Evolutionary conservation across 2,797 vertebrate species (phyloP), one percentile per base, ranked within the genome.

Genomic region (Okamejei kenojei): DNA sequence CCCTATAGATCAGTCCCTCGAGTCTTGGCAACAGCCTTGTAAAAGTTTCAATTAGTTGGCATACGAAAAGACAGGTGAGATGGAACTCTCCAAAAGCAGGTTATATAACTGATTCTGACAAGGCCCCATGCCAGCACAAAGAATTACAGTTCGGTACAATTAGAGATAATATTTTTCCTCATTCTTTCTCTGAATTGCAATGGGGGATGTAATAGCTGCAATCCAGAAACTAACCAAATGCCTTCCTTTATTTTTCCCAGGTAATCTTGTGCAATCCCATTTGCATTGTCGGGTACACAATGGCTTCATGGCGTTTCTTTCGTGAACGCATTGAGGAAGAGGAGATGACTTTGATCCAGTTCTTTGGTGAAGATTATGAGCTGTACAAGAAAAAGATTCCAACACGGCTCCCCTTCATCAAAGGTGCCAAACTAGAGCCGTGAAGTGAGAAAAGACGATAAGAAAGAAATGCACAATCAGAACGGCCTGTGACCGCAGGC

Each of bases 221-320:
- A 3, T 61, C 82, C 29, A 86, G 29, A 58, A 86, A 61, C 29
- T 54, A 61, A 11, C 54, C 29, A 82, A 35, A 21, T 76, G 32
- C 45, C 68, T 58, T 65, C 0, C 0, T 21, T 78, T 29, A 94
- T 93, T 82, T 93, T 92, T 94, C 19, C 0, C 96, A 99, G 99
- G 96, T 99, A 93, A 95, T 99, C 95, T 96, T 99, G 94, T 99
- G 98, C 95, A 99, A 99, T 94, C 99, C 99, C 0, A 58, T 99
- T 94, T 99, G 99, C 0, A 95, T 98, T 21, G 78, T 99, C 1
- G 98, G 97, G 93, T 99, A 99, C 6, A 96, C 98, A 0, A 95
- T 99, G 94, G 98, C 96, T 0, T 99, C 98, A 95, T 99, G 99
- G 99, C 96, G 98, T 15, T 99, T 99, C 96, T 99, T 99, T 95